Evolutionary conservation across 2,797 vertebrate species (phyloP).

Genomic region (Lophotriccus pileatus): DNA sequence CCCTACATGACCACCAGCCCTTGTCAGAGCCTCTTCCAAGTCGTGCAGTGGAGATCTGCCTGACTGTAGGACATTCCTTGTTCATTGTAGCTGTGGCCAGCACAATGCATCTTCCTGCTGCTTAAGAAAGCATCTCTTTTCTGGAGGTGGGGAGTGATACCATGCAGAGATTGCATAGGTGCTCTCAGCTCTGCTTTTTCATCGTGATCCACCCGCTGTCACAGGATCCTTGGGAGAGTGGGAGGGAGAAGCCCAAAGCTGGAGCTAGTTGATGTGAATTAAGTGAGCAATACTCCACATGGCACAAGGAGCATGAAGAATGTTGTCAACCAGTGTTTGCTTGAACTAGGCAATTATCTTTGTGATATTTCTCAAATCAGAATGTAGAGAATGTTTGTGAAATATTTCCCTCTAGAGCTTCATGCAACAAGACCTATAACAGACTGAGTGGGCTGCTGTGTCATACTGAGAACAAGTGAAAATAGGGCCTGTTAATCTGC

Average conservation of each 20-base stretch:
- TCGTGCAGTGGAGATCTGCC: background rate
- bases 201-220: background rate
- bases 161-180: background rate
- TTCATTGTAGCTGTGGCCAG: background rate
- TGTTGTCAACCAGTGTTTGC: conserved; percentile 11
- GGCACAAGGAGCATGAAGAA: background rate
- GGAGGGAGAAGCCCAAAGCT: background rate
- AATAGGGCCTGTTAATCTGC: background rate
- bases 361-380: background rate
- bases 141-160: background rate
- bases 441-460: background rate
- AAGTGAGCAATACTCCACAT: background rate
- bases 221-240: background rate
- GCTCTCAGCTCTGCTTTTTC: background rate
- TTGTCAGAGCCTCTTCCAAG: background rate
- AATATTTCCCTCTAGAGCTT: background rate
- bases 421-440: background rate
- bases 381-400: background rate
- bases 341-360: background rate
- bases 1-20: background rate
- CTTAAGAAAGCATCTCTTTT: background rate
- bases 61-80: background rate
- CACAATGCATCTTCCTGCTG: background rate
- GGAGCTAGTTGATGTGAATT: background rate
- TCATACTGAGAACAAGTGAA: background rate